Base-by-base conservation (phyloP, 2,888 invertebrate species). In the Nemotelus pantherinus region DNA sequence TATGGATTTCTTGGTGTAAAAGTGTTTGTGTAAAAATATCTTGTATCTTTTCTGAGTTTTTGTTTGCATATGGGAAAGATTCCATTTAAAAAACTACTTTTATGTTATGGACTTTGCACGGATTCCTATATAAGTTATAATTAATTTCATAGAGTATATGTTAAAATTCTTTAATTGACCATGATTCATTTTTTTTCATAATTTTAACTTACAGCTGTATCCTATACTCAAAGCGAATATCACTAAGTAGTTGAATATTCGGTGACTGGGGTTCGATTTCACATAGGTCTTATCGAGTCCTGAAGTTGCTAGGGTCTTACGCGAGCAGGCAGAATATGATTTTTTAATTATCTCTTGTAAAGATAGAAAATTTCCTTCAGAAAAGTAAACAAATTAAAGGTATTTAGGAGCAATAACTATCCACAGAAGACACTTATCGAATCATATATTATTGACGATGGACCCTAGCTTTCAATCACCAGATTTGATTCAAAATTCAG, bases 161-260 rank as follows among this genome's bases (percentile, higher is more conserved):
- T 77, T 79, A 79, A 77, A 79, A 79, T 67, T 77, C 74, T 65
- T 79, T 79, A 79, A 79, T 79, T 79, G 79, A 79, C 79, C 77
- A 79, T 79, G 77, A 70, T 79, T 70, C 25, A 25, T 78, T 68
- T 41, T 75, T 68, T 78, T 67, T 58, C 72, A 48, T 78, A 43
- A 71, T 25, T 25, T 25, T 25, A 72, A 10, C 47, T 72, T 58
- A 47, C 58, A 25, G 3, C 5, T 58, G 47, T 71, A 71, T 71
- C 58, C 55, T 71, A 72, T 70, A 55, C 43, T 55, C 4, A 65
- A 47, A 45, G 65, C n/a, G 9, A 65, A 3, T 44, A 7, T 50
- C 50, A 7, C 50, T 50, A 7, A 9, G 5, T 7, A 50, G 5
- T 50, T 50, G 5, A 50, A 50, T 50, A 50, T 9, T 7, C 50